phyloP scores from a whole-genome alignment of 2,113 vertebrate genomes.

The Myotis yumanensis region DNA sequence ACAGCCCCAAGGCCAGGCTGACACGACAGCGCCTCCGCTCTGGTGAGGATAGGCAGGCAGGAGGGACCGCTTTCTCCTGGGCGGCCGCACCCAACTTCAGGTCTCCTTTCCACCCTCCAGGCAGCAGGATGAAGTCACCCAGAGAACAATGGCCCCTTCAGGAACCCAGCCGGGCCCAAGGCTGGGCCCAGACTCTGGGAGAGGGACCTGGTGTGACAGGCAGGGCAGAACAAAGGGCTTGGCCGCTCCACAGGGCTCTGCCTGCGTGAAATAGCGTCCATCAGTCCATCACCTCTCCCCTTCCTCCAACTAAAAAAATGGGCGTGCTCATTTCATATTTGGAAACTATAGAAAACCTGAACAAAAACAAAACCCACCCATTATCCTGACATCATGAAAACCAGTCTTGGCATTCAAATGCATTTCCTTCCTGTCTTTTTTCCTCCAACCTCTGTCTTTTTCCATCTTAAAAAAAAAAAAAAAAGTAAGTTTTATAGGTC shows the following conservation, averaged over 20 bases:
- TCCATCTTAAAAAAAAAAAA: background rate
- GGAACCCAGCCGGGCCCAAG: background rate
- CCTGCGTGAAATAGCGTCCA: background rate
- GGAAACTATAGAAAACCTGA: background rate
- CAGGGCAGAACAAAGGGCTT: background rate
- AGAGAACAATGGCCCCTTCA: conserved; percentile 66
- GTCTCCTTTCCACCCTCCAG: conserved; percentile 13
- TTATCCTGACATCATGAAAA: background rate
- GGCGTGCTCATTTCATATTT: background rate
- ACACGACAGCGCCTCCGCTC: background rate
- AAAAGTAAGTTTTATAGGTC: rapidly evolving
- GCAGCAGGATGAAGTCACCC: conserved; percentile 65
- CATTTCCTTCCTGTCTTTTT: conserved; percentile 42
- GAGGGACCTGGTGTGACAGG: background rate
- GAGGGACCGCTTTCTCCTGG: background rate
- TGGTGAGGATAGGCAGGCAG: rapidly evolving
- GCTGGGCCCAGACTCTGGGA: conserved; percentile 26
- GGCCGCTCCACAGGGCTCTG: background rate
- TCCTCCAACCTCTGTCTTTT: background rate
- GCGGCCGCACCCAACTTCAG: background rate
- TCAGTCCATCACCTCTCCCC: background rate
- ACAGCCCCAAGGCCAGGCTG: background rate
- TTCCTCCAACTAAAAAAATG: background rate
- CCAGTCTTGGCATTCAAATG: background rate
- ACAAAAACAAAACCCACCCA: background rate